These are phyloP conservation scores for Solen grandis DNA, from an alignment of 1,140 invertebrate species.

Conservation along the genomic window DNA sequence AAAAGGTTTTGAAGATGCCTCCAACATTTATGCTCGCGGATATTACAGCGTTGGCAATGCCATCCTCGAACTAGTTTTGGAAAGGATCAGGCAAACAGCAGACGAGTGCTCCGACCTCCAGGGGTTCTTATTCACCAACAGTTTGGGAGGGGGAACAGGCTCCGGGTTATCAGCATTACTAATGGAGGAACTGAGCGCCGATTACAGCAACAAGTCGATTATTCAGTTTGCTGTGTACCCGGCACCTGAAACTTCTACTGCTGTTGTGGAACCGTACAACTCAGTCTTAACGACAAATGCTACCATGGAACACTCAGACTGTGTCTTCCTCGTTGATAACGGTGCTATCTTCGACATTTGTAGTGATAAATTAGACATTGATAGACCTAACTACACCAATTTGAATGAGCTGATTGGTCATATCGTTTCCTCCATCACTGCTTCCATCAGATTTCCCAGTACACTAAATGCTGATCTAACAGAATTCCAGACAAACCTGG, in stretches of 20 bases:
- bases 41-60: too few species aligned
- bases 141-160: slow-evolving; percentile 82
- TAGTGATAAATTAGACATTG: slow-evolving; percentile 86
- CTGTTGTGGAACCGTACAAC: background rate
- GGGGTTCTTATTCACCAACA: slow-evolving; percentile 71
- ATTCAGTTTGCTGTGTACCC: slow-evolving; percentile 84
- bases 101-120: too few species aligned
- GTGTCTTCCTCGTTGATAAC: slow-evolving; percentile 84
- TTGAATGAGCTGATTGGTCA: slow-evolving; percentile 90
- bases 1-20: slow-evolving; percentile 86
- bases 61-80: too few species aligned
- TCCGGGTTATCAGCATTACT: slow-evolving; percentile 90
- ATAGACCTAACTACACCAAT: slow-evolving; percentile 90
- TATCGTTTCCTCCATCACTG: slow-evolving; percentile 86
- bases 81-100: slow-evolving; percentile 64
- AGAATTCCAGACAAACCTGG: background rate
- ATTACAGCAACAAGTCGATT: slow-evolving; percentile 94
- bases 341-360: slow-evolving; percentile 96
- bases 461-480: too few species aligned
- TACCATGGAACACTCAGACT: background rate
- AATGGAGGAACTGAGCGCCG: slow-evolving; percentile 93
- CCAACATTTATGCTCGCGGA: slow-evolving; percentile 85
- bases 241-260: slow-evolving; percentile 55
- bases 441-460: slow-evolving; percentile 86
- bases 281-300: background rate